A percentile compares a stretch with the other conserved stretches of the same genome.
phyloP scores from a whole-genome alignment of 2,113 vertebrate species.

The Entomyzon cyanotis region DNA sequence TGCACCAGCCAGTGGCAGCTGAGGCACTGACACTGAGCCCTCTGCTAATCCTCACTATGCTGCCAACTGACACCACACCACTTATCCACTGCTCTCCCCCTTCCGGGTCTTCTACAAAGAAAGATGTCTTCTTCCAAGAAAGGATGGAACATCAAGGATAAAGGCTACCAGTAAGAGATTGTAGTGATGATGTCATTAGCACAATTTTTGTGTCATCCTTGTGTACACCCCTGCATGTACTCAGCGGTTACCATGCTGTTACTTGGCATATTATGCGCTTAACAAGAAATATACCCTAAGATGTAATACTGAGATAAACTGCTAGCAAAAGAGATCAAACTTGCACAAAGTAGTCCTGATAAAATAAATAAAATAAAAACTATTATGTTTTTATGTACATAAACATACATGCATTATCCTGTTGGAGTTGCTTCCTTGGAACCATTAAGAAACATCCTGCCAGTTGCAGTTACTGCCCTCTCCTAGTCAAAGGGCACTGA shows the following conservation, averaged over 20 bases:
- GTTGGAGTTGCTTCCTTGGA: not conserved
- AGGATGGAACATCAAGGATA: not conserved
- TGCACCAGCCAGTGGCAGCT: not conserved
- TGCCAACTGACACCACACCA: not conserved
- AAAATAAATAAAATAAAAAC: not conserved
- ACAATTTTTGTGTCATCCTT: not conserved
- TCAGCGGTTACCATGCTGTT: not conserved
- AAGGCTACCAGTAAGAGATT: not conserved
- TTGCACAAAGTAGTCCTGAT: not conserved
- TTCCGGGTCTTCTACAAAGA: not conserved
- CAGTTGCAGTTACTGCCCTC: not conserved
- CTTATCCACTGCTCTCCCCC: not conserved
- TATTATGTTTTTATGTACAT: too few relatives aligned
- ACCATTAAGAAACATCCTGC: not conserved
- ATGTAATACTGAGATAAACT: not conserved
- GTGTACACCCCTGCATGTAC: not conserved
- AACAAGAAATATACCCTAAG: not conserved
- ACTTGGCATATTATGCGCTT: not conserved
- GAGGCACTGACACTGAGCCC: not conserved
- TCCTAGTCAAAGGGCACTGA: not conserved
- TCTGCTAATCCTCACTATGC: not conserved
- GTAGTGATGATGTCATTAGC: not conserved
- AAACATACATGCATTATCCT: not conserved
- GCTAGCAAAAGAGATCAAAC: not conserved
- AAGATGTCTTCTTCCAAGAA: not conserved